Evolutionary conservation across 30 jellyfish, hydroid and myxozoan genomes (phyloP).

Genomic region (Chrysaora quinquecirrha): DNA sequence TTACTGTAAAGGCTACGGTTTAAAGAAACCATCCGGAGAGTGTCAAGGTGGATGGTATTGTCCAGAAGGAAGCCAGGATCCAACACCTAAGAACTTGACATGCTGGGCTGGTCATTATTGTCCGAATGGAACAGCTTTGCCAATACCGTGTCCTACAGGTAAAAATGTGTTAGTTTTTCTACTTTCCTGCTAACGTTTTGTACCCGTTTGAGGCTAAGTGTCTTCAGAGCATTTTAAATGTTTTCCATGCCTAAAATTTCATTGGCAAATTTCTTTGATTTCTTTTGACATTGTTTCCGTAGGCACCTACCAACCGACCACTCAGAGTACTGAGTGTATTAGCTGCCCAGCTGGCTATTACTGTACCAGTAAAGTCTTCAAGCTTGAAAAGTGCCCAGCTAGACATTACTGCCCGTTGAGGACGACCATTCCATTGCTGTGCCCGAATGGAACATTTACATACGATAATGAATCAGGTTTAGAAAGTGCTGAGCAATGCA

Average conservation of each 20-base stretch:
- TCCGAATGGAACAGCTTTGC: constrained; percentile 91
- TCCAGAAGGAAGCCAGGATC: constrained; percentile 69
- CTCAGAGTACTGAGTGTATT: constrained; percentile 61
- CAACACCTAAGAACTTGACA: constrained; percentile 86
- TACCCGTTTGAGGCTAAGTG: too few species aligned
- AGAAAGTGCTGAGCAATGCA: constrained; percentile 76
- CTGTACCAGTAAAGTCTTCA: constrained; percentile 82
- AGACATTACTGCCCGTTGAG: constrained; percentile 78
- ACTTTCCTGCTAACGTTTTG: too few species aligned
- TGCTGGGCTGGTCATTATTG: constrained; percentile 95
- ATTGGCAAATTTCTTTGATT: too few species aligned
- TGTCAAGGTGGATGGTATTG: constrained; percentile 98
- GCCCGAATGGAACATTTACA: constrained; percentile 99
- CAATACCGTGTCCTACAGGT: constrained; percentile 85
- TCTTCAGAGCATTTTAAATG: too few species aligned
- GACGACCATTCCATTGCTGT: constrained; percentile 77
- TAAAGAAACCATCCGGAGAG: constrained; percentile 65
- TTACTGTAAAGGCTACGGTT: constrained; percentile 86
- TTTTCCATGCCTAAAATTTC: too few species aligned
- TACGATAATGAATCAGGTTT: constrained; percentile 85
- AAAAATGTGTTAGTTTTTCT: background rate
- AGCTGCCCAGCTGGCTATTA: constrained; percentile 98
- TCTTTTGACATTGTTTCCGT: too few species aligned
- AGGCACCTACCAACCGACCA: constrained; percentile 91
- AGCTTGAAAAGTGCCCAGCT: constrained; percentile 90